phyloP scores from a whole-genome alignment of 2,113 vertebrate species.

The Muntiacus muntjak region DNA sequence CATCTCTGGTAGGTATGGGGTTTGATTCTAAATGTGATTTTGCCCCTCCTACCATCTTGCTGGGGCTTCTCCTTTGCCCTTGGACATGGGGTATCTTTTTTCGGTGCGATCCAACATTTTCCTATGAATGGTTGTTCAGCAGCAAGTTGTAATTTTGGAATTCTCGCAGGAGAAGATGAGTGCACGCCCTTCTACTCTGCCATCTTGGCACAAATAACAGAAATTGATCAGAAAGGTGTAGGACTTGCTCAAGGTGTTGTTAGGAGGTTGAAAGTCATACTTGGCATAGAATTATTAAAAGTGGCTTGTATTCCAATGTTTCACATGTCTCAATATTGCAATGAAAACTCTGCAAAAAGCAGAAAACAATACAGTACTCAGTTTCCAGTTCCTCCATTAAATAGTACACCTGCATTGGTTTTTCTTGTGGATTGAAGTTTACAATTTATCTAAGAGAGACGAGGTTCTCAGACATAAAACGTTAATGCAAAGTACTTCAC shows the following conservation, averaged over 20 bases:
- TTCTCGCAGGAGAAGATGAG: not conserved
- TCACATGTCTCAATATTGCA: not conserved
- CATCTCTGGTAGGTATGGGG: not conserved
- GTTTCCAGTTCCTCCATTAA: not conserved
- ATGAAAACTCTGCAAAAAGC: not conserved
- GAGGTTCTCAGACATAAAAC: not conserved
- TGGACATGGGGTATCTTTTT: not conserved
- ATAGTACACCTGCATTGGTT: not conserved
- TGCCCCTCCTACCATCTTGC: not conserved
- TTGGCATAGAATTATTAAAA: slow-evolving; percentile 9
- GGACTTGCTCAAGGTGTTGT: not conserved
- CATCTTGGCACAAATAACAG: not conserved
- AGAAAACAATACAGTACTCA: not conserved
- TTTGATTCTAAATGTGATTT: not conserved
- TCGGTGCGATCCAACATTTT: not conserved
- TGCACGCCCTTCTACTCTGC: rapidly evolving
- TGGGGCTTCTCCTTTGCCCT: not conserved
- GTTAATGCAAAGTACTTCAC: not conserved
- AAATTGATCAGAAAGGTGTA: not conserved
- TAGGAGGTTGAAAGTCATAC: not conserved
- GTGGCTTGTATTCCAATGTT: not conserved
- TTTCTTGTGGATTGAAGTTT: not conserved
- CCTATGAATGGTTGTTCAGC: not conserved
- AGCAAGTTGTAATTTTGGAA: not conserved
- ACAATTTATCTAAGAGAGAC: not conserved